Evolutionary conservation across 64 coral and sea anemone species (phyloP).

Genomic region (Porites lutea): DNA sequence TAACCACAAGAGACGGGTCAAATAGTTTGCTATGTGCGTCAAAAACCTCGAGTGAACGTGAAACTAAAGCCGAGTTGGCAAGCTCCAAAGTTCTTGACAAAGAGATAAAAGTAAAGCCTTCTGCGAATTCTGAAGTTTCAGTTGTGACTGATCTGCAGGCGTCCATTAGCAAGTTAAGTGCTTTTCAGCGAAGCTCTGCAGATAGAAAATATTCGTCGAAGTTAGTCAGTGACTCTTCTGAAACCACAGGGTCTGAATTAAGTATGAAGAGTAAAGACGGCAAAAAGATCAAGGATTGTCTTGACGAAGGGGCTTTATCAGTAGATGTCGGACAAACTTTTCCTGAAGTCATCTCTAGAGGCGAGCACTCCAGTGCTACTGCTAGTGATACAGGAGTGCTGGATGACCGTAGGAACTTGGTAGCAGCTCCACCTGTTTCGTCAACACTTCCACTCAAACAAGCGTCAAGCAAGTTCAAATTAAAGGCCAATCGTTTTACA

Average conservation of each 20-base stretch:
- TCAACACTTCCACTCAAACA: not conserved
- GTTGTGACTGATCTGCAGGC: not conserved
- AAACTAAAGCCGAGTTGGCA: not conserved
- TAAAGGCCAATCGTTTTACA: not conserved
- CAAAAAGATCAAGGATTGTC: not conserved
- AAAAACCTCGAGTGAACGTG: not conserved
- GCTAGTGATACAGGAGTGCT: not conserved
- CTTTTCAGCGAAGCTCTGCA: constrained; percentile 27
- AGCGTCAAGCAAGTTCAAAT: not conserved
- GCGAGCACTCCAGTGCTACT: constrained; percentile 35
- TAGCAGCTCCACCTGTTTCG: not conserved
- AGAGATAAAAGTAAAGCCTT: not conserved
- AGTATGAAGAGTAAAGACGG: not conserved
- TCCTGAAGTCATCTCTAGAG: constrained; percentile 15
- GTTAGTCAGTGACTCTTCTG: not conserved
- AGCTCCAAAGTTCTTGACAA: not conserved
- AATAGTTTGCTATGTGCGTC: not conserved
- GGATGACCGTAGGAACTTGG: not conserved
- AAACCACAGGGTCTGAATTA: not conserved
- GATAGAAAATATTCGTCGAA: not conserved
- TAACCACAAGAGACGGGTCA: not conserved
- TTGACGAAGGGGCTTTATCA: not conserved
- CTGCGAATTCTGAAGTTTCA: not conserved
- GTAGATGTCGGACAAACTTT: not conserved
- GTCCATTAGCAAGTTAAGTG: constrained; percentile 23